Conservation (phyloP, 2,113 vertebrate species). For the Clupea harengus region DNA sequence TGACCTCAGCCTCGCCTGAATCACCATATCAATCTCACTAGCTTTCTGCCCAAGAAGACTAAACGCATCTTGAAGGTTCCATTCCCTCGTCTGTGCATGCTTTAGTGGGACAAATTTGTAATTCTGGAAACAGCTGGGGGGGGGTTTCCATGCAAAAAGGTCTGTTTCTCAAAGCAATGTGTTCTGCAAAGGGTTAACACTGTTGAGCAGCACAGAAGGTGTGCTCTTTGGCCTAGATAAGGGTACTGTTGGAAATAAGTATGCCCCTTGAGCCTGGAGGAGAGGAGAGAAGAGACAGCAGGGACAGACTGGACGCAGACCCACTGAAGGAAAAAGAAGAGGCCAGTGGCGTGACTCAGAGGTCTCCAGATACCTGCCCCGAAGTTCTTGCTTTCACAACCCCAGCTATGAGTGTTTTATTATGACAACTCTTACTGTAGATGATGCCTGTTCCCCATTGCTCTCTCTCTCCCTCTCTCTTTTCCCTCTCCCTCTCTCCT, state of each 20-base stretch:
- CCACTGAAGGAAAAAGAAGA: neutral
- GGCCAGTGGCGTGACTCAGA: neutral
- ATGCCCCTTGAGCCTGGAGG: neutral
- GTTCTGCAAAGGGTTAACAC: neutral
- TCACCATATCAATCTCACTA: slow-evolving; percentile 11
- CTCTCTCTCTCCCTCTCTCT: neutral
- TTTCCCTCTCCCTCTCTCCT: slow-evolving; percentile 37
- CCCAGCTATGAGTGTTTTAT: slow-evolving; percentile 57
- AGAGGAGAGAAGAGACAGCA: neutral
- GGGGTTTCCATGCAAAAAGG: neutral
- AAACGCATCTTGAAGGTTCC: slow-evolving; percentile 6
- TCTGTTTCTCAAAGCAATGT: neutral
- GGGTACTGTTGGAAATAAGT: slow-evolving; percentile 3
- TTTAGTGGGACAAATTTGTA: neutral
- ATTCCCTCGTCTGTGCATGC: neutral
- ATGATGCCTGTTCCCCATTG: slow-evolving; percentile 10
- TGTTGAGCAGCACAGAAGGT: neutral
- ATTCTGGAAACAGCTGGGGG: neutral
- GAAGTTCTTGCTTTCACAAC: slow-evolving; percentile 60
- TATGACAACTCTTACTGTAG: slow-evolving; percentile 52
- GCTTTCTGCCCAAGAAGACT: neutral
- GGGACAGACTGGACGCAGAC: neutral
- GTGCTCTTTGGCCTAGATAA: slow-evolving; percentile 33
- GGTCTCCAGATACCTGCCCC: slow-evolving; percentile 34
- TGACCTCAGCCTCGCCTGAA: neutral